These are phyloP conservation scores for Brienomyrus longianalis DNA, from an alignment of 2,113 vertebrate genomes.

Conservation along the genomic window DNA sequence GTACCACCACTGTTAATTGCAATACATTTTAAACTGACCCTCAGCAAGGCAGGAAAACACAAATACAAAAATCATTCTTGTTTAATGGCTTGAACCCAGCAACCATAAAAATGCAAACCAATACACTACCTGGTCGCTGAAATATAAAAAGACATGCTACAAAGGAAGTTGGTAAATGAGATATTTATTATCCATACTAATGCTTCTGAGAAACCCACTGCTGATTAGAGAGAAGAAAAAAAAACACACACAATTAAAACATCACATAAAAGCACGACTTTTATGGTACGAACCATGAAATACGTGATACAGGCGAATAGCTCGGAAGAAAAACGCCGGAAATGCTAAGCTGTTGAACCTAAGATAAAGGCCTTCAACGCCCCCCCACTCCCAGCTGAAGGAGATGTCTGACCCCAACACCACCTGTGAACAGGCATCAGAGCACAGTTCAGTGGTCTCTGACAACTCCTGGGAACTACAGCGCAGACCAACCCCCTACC, in stretches of 20 bases:
- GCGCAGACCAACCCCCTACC: background rate
- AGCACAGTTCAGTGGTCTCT: background rate
- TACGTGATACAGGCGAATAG: background rate
- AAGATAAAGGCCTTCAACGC: background rate
- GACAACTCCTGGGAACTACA: conserved; percentile 1
- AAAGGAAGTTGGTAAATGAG: background rate
- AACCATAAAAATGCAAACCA: background rate
- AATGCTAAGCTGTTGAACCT: background rate
- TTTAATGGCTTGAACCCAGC: background rate
- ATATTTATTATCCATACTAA: background rate
- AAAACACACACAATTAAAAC: background rate
- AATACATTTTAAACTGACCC: background rate
- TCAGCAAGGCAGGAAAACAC: background rate
- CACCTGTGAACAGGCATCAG: conserved; percentile 5
- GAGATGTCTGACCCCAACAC: background rate
- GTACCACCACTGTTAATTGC: background rate
- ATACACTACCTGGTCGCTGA: background rate
- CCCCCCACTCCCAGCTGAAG: background rate
- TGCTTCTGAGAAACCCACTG: background rate
- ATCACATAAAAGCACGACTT: background rate
- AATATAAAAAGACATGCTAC: background rate
- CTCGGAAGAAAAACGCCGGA: background rate
- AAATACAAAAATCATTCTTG: background rate
- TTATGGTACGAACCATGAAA: background rate
- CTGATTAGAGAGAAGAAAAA: background rate